Evolutionary conservation across 2,797 vertebrate species (phyloP), one percentile per base, ranked within the genome.

Genomic region (Pangasius mekongensis): DNA sequence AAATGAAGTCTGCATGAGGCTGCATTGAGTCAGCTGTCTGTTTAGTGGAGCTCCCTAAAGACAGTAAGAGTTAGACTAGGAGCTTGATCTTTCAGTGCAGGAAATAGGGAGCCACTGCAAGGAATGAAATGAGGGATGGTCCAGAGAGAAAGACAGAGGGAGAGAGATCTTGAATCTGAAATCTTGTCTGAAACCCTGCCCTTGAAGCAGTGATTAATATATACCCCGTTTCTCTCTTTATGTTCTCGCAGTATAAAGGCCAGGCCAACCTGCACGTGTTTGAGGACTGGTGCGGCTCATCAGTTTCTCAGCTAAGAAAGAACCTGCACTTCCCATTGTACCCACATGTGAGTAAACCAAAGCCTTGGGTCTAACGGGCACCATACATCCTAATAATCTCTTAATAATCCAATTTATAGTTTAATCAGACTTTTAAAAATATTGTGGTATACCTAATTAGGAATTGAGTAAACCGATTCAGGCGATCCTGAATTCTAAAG

Each of bases 221-320:
- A 62, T n/a, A 56, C 43, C 80, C 5, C 80, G 27, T 84, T 47
- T 86, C 60, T 64, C 1, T 83, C 16, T 83, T 84, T 84, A 43
- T 88, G 9, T 80, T 87, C 33, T 73, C 39, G 20, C 94, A 97
- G 97, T 97, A 96, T 93, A 97, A 96, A 88, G 97, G 97, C 49
- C 96, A 96, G 90, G 97, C 94, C 3, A 97, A 97, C 92, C 93
- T 97, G 90, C 97, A 97, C 0, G 97, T 97, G 69, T 97, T 97
- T 0, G 97, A 97, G 89, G 97, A 97, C 91, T 97, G 97, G 97
- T 97, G 97, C 0, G 97, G 97, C 0, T 96, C 97, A 47, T 95
- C 97, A 0, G 95, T 97, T 87, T 92, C 94, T 83, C 96, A 97
- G 87, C 95, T 97, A 88, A 92, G 96, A 90, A 96, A 95, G 91